phyloP scores from a whole-genome alignment of 1,140 invertebrate genomes.

The Penaeus indicus region DNA sequence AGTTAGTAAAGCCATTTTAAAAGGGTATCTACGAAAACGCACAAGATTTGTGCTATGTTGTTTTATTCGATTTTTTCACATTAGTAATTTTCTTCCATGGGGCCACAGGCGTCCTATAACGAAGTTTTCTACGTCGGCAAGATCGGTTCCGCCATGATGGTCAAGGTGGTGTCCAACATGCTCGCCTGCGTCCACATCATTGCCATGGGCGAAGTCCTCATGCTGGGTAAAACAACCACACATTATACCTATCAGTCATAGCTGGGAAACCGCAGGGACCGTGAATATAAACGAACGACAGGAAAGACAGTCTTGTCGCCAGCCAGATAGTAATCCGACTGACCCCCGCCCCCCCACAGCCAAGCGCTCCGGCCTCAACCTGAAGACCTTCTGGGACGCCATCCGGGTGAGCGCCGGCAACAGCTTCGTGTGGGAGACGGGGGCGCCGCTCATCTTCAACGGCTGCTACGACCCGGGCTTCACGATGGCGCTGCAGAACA shows the following conservation, averaged over 20 bases:
- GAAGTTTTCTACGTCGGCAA: slow-evolving; percentile 50
- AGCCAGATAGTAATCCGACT: no score
- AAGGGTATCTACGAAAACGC: no score
- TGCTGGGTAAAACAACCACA: slow-evolving; percentile 37
- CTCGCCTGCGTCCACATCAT: slow-evolving; percentile 55
- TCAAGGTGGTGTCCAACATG: slow-evolving; percentile 66
- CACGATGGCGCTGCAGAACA: slow-evolving; percentile 57
- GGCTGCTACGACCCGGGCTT: slow-evolving; percentile 62
- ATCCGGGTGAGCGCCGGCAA: slow-evolving; percentile 63
- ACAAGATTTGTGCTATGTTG: no score
- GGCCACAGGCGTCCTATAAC: slow-evolving; percentile 52
- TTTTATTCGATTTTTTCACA: neutral
- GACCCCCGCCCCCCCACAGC: slow-evolving; percentile 21
- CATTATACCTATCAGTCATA: slow-evolving; percentile 36
- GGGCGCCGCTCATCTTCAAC: slow-evolving; percentile 50
- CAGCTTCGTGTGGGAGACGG: slow-evolving; percentile 65
- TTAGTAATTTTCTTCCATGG: neutral
- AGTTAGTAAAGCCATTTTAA: no score
- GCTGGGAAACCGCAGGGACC: neutral
- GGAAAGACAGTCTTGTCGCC: no score
- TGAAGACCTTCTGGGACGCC: slow-evolving; percentile 62
- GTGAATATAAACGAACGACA: no score
- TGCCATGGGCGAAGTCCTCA: slow-evolving; percentile 59
- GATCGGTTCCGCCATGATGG: slow-evolving; percentile 60
- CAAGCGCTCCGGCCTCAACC: slow-evolving; percentile 54